Evolutionary conservation across 1,140 invertebrate genomes (phyloP).

Genomic region (Hestina assimilis): DNA sequence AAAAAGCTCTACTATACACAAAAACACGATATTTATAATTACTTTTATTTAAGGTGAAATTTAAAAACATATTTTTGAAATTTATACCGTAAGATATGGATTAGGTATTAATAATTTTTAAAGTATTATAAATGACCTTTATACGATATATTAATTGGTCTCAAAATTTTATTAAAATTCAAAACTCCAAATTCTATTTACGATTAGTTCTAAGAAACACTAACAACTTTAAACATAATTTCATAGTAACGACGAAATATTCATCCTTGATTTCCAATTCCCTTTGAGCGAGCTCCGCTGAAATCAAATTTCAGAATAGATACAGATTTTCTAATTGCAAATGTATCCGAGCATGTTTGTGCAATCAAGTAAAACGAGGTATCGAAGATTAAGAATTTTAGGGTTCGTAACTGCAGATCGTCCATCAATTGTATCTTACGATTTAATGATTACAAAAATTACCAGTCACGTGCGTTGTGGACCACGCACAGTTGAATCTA

Average conservation of each 20-base stretch:
- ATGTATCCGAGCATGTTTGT: slow-evolving; percentile 31
- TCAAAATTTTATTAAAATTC: background rate
- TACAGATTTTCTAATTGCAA: slow-evolving; percentile 38
- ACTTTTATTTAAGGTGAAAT: no score
- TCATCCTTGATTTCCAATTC: slow-evolving; percentile 37
- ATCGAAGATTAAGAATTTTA: slow-evolving; percentile 9
- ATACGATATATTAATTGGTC: background rate
- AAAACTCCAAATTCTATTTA: background rate
- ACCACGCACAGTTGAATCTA: no score
- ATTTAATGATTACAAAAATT: no score
- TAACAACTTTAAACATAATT: slow-evolving; percentile 25
- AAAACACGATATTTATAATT: no score
- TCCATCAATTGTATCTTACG: no score
- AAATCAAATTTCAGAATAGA: slow-evolving; percentile 38
- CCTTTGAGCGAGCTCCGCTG: slow-evolving; percentile 33
- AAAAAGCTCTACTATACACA: no score
- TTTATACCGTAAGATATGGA: no score
- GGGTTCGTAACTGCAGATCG: no score
- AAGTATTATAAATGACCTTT: no score
- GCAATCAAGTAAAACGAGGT: slow-evolving; percentile 19
- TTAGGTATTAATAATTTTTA: no score
- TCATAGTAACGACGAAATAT: slow-evolving; percentile 25
- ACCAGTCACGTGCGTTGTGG: no score
- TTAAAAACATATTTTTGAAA: no score
- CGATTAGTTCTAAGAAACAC: background rate